Evolutionary conservation across 2,888 invertebrate species (phyloP), one percentile per base, ranked within the genome.

Genomic region (Machimus atricapillus): DNA sequence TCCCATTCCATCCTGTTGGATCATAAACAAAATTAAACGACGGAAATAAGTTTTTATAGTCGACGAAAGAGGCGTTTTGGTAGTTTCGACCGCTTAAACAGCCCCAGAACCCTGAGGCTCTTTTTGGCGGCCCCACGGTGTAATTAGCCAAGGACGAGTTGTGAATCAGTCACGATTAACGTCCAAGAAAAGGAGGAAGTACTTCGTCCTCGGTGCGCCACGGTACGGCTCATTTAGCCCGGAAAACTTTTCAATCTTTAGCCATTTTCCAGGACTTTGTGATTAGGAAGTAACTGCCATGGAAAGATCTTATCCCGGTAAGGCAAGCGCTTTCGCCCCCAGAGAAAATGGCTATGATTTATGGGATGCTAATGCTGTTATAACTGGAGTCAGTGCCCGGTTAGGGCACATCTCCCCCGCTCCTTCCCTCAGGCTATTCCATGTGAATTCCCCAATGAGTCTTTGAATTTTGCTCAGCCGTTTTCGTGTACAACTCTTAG

Each of bases 301-400:
- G 52, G 31, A 46, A 79, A 56, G 58, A 66, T 37, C 23, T 66
- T 83, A 27, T 27, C 66, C 82, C 58, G 40, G 66, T 37, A 83
- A 83, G 66, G 40, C 58, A 27, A 66, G 9, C 27, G 66, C 27
- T 66, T 66, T 66, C 27, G 66, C 12, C 66, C 6, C 66, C 66
- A 12, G 37, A 31, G 74, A 74, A 74, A 73, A 74, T 40, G 43
- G 46, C 85, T 85, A 85, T 85, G 85, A 85, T 85, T 85, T 85
- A 85, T 85, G 85, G 74, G 46, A 85, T 85, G 85, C 46, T 85
- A 85, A 85, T 85, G 74, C 74, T 37, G 31, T 85, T 85, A 74
- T 74, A 74, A 85, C 74, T 46, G 34, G 40, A 85, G 74, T 66
- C 52, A 74, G 46, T 85, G 52, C 74, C 74, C 73, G 23, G 31